A percentile compares a stretch with the other conserved stretches of the same genome.
phyloP scores from a whole-genome alignment of 2,888 invertebrate genomes.

The Stenoptilia bipunctidactyla region DNA sequence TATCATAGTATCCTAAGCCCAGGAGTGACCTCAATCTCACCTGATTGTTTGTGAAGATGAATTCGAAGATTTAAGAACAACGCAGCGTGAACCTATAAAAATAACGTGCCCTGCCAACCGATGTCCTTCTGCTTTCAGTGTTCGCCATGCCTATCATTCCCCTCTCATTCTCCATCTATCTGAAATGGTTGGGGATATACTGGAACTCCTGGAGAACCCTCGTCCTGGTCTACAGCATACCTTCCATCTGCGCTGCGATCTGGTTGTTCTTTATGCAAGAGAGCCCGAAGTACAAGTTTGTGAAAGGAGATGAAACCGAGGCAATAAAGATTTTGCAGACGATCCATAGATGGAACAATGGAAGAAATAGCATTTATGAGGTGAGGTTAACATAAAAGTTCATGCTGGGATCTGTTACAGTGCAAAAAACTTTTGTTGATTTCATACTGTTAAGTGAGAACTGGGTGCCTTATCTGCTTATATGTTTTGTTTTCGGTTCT shows the following conservation, averaged over 20 bases:
- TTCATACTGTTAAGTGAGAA: too few species aligned
- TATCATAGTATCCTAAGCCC: too few species aligned
- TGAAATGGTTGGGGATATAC: conserved; percentile 51
- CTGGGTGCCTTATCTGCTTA: too few species aligned
- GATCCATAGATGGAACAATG: conserved; percentile 37
- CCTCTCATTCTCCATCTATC: conserved; percentile 37
- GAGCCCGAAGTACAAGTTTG: conserved; percentile 80
- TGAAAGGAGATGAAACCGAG: conserved; percentile 65
- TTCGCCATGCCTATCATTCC: conserved; percentile 77
- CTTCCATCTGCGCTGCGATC: conserved; percentile 71
- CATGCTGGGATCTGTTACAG: too few species aligned
- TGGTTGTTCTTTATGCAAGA: conserved; percentile 75
- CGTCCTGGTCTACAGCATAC: conserved; percentile 74
- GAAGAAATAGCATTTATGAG: neutral
- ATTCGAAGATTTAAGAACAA: too few species aligned
- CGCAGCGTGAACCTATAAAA: too few species aligned
- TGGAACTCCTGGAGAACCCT: conserved; percentile 82
- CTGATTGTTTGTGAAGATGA: too few species aligned
- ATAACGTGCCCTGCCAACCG: too few species aligned
- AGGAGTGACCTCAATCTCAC: too few species aligned
- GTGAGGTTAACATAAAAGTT: neutral
- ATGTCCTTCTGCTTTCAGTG: too few species aligned
- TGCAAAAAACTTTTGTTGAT: too few species aligned
- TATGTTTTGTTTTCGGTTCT: too few species aligned
- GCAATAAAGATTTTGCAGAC: conserved; percentile 55